Evolutionary conservation across 2,888 invertebrate species (phyloP), one percentile per base, ranked within the genome.

Genomic region (Meandrusa payeni): DNA sequence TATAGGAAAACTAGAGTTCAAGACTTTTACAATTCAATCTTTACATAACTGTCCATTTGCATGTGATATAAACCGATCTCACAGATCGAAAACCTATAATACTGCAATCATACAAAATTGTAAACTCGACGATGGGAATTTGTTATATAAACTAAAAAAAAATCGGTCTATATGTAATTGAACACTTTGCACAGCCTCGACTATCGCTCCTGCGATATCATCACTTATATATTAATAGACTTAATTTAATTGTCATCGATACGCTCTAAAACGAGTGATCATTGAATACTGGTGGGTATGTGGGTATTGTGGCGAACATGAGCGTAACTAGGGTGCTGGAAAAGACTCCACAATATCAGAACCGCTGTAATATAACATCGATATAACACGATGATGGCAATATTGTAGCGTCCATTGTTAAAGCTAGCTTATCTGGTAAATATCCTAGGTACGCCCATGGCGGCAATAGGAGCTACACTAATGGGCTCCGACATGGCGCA

Each of bases 261-360:
- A 58, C 86, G 79, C 87, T 86, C 86, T 86, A 87, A 83, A 87
- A 86, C 86, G 86, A 87, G 87, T 78, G 85, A 85, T 83, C 83
- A 69, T 64, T 69, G 64, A 86, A 87, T 87, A 86, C 83, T 86
- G 87, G 87, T 86, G 86, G 86, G 85, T 80, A 46, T 33, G 23
- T 45, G 39, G 39, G 68, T 61, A 57, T 61, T 52, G 57, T 54
- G 61, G 60, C 55, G 59, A 53, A 39, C 33, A 39, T 39, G 39
- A 45, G 28, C 39, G 44, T 39, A 45, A 13, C 44, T 39, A 27
- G 24, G 41, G 5, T 26, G 27, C 22, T 23, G 23, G 31, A 23
- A 38, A 17, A 32, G 23, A 6, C 20, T 39, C 9, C 20, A n/a
- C 31, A 10, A 36, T 36, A 15, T 24, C 27, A 27, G 42, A 48